Evolutionary conservation across 1,140 invertebrate species (phyloP), one percentile per base, ranked within the genome.

Genomic region (Oedothorax gibbosus): DNA sequence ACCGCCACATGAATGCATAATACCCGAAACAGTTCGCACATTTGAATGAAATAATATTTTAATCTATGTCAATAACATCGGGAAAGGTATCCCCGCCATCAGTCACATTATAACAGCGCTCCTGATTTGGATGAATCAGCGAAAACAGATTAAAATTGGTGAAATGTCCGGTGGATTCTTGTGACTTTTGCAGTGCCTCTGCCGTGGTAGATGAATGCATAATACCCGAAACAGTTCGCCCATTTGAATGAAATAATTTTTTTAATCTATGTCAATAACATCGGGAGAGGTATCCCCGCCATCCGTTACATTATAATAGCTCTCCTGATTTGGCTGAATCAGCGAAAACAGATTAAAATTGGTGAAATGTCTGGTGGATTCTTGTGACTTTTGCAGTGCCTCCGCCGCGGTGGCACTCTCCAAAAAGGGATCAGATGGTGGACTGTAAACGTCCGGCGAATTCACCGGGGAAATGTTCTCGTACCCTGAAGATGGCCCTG

Each of bases 11-110:
- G 35, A 35, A 35, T 35, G 35, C 35, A 35, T 35, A 35, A 35
- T 5, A 1, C 35, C 35, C 35, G 35, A 35, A 35, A 62, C 57
- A 62, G 2, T 62, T 62, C 18, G 12, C 18, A 1, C 35, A 5
- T 35, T 35, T 35, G 35, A 35, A 35, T 35, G 35, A 35, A 35
- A 35, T 1, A 35, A 35, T 35, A 2, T 35, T 35, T 57, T 35
- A 75, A 68, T 79, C 77, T 9, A 79, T 66, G 53, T 62, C 35
- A 18, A 79, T 79, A 35, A 79, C 21, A 54, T 79, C 77, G 15
- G 77, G 77, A 66, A 62, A 35, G 12, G 15, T 51, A n/a, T 68
- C 65, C 11, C 68, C 51, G 2, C 65, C 75, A 51, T 10, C 35
- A 18, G 60, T 35, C 9, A 9, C 6, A 20, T 18, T 15, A 56